These are phyloP conservation scores for Dolichallabes microphthalmus DNA, from an alignment of 2,113 vertebrate genomes.

Conservation along the genomic window DNA sequence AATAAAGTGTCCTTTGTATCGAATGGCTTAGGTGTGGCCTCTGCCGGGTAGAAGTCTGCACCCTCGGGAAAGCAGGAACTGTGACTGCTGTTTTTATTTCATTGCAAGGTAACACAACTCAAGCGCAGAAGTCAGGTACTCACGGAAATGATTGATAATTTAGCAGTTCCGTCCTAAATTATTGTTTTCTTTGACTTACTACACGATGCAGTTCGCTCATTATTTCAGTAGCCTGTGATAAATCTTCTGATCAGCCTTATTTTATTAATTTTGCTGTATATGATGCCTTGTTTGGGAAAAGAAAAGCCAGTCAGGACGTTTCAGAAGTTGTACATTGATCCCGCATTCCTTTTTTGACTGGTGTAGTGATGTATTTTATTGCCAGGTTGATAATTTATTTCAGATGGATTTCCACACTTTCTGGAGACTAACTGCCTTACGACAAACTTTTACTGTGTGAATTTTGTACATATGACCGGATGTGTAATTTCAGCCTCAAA, in stretches of 20 bases:
- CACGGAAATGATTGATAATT: slow-evolving; percentile 64
- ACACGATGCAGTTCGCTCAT: slow-evolving; percentile 53
- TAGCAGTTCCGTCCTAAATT: slow-evolving; percentile 70
- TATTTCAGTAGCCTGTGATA: slow-evolving; percentile 33
- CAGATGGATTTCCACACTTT: slow-evolving; percentile 64
- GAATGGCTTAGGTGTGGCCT: slow-evolving; percentile 70
- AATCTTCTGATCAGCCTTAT: neutral
- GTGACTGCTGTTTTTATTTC: slow-evolving; percentile 68
- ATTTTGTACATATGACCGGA: slow-evolving; percentile 58
- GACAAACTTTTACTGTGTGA: slow-evolving; percentile 54
- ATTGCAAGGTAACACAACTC: slow-evolving; percentile 71
- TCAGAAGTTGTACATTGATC: slow-evolving; percentile 60
- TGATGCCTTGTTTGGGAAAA: slow-evolving; percentile 57
- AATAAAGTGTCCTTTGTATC: slow-evolving; percentile 73
- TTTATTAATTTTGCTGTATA: slow-evolving; percentile 52
- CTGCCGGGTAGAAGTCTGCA: slow-evolving; percentile 78
- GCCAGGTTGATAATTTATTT: slow-evolving; percentile 73
- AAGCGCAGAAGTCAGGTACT: slow-evolving; percentile 76
- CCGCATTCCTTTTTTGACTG: slow-evolving; percentile 49
- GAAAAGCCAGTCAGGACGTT: slow-evolving; percentile 60
- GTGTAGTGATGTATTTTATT: slow-evolving; percentile 55
- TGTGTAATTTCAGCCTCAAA: slow-evolving; percentile 48
- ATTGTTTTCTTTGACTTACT: slow-evolving; percentile 14
- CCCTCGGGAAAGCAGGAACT: slow-evolving; percentile 68
- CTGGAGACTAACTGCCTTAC: slow-evolving; percentile 60